Conservation (phyloP, 2,888 invertebrate species). For the Teleiodes luculella region DNA sequence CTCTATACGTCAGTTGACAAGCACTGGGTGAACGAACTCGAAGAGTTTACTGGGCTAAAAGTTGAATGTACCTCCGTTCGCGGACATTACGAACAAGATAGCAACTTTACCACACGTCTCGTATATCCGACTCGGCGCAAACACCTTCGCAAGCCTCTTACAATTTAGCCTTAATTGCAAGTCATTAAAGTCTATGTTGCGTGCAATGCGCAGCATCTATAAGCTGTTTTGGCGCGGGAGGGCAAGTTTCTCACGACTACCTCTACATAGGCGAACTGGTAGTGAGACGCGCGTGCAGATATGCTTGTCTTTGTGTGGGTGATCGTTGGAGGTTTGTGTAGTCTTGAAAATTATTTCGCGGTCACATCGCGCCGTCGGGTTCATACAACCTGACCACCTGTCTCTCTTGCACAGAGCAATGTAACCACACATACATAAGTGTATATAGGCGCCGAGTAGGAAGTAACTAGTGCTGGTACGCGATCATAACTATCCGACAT, state of each 20-base stretch:
- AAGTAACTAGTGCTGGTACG: constrained; percentile 18
- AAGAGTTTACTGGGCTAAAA: constrained; percentile 80
- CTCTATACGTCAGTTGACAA: constrained; percentile 76
- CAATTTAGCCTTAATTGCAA: constrained; percentile 32
- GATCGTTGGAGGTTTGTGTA: constrained; percentile 69
- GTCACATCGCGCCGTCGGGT: constrained; percentile 72
- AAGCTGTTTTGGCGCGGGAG: constrained; percentile 42
- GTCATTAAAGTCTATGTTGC: constrained; percentile 43
- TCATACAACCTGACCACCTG: constrained; percentile 76
- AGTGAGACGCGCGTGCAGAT: constrained; percentile 66
- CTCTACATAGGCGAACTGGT: constrained; percentile 58
- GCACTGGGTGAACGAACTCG: constrained; percentile 78
- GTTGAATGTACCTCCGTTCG: constrained; percentile 79
- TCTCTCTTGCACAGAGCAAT: constrained; percentile 69
- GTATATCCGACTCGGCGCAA: constrained; percentile 40
- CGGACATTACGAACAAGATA: constrained; percentile 79
- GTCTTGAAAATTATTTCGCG: constrained; percentile 80
- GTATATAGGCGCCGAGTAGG: constrained; percentile 22
- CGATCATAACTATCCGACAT: constrained; percentile 9
- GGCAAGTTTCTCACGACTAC: constrained; percentile 76
- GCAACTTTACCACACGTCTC: constrained; percentile 71
- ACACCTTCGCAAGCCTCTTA: constrained; percentile 43
- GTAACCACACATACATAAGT: constrained; percentile 42
- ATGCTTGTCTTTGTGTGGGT: constrained; percentile 38
- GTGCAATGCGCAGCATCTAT: constrained; percentile 25